A percentile compares a stretch with the other conserved stretches of the same genome.
Evolutionary conservation across 2,113 vertebrate genomes (phyloP).

Genomic region (Oncorhynchus keta): DNA sequence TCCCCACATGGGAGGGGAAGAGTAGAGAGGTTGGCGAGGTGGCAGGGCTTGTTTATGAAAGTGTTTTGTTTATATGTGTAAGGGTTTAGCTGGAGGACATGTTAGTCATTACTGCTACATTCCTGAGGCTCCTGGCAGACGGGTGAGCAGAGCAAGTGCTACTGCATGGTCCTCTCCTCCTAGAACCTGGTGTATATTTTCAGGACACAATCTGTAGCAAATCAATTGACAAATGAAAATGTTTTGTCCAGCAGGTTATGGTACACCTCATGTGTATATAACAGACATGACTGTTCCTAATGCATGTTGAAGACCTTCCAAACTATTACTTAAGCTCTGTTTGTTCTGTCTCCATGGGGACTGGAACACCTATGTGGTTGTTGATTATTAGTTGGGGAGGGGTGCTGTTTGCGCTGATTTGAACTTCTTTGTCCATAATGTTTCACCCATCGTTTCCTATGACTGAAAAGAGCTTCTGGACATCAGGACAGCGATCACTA

Average conservation of each 20-base stretch:
- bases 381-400: no score
- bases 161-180: slow-evolving; percentile 3
- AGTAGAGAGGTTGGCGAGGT: background rate
- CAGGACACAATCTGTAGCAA: slow-evolving; percentile 2
- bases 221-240: background rate
- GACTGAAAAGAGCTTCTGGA: no score
- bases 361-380: slow-evolving; percentile 39
- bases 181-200: slow-evolving; percentile 26
- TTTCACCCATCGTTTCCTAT: no score
- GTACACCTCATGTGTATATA: no score
- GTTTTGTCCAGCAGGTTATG: background rate
- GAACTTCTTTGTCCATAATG: no score
- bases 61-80: slow-evolving; percentile 47
- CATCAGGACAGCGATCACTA: no score
- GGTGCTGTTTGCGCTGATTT: no score
- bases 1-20: background rate
- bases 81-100: slow-evolving; percentile 40
- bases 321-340: background rate
- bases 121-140: slow-evolving; percentile 50
- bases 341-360: slow-evolving; percentile 6
- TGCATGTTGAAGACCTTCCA: no score
- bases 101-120: slow-evolving; percentile 56
- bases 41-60: slow-evolving; percentile 50
- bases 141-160: slow-evolving; percentile 27
- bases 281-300: no score